Conservation (phyloP, 2,113 vertebrate species). For the Macquaria australasica region DNA sequence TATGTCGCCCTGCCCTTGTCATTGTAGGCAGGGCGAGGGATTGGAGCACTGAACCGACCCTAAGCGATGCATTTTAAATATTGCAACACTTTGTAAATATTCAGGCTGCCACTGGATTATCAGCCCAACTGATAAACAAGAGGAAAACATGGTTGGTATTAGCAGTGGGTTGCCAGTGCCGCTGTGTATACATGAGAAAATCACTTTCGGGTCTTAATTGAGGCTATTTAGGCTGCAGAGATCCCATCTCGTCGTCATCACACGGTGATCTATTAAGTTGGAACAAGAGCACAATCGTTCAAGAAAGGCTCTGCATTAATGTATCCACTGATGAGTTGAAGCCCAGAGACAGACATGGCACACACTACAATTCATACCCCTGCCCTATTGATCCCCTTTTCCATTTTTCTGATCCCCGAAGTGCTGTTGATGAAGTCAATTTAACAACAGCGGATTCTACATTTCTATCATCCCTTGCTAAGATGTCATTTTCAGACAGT, state of each 20-base stretch:
- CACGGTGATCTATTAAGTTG: conserved; percentile 33
- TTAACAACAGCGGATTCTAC: neutral
- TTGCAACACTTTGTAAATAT: conserved; percentile 37
- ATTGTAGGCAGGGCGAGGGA: conserved; percentile 4
- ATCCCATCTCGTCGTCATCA: conserved; percentile 25
- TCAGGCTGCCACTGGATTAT: neutral
- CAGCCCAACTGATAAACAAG: neutral
- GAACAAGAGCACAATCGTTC: conserved; percentile 19
- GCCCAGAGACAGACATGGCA: neutral
- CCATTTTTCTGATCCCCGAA: neutral
- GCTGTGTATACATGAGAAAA: neutral
- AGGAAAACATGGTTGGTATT: neutral
- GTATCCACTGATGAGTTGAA: conserved; percentile 39
- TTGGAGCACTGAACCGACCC: conserved; percentile 8
- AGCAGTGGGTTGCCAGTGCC: neutral
- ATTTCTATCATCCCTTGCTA: neutral
- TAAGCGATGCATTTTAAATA: conserved; percentile 6
- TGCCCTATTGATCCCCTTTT: neutral
- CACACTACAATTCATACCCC: neutral
- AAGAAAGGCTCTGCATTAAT: conserved; percentile 47
- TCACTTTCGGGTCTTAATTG: conserved; percentile 33
- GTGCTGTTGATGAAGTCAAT: neutral
- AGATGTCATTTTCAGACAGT: conserved; percentile 1
- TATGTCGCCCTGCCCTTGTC: neutral
- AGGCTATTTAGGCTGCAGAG: conserved; percentile 43